Evolutionary conservation across 2,113 vertebrate genomes (phyloP).

Genomic region (Bothrops jararaca): DNA sequence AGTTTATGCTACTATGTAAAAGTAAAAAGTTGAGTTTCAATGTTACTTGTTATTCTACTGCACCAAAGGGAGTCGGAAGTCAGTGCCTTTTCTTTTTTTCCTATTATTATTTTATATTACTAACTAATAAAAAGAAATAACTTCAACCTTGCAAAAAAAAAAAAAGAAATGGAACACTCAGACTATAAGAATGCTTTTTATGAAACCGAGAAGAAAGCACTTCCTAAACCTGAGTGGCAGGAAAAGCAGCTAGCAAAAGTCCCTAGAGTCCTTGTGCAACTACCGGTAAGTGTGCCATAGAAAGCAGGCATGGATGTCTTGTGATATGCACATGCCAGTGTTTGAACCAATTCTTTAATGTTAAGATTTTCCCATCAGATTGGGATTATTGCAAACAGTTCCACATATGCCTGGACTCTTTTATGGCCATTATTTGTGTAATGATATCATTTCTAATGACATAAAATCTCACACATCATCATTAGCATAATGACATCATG

Average conservation of each 20-base stretch:
- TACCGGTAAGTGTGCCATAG: neutral
- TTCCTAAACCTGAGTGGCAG: neutral
- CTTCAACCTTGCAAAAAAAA: too few relatives aligned
- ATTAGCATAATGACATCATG: neutral
- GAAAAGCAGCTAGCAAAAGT: neutral
- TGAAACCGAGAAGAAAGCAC: neutral
- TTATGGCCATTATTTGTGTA: neutral
- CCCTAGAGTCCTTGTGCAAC: neutral
- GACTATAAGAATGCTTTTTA: neutral
- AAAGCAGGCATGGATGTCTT: neutral
- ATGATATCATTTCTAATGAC: neutral
- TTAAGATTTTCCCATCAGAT: neutral
- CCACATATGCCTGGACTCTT: neutral
- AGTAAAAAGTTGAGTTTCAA: too few relatives aligned
- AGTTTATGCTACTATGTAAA: too few relatives aligned
- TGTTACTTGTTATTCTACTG: too few relatives aligned
- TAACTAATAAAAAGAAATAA: too few relatives aligned
- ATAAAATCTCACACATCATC: neutral
- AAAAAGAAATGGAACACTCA: neutral
- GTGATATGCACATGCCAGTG: neutral
- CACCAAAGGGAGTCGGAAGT: too few relatives aligned
- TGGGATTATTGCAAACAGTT: neutral
- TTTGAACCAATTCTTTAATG: neutral
- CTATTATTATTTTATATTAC: too few relatives aligned
- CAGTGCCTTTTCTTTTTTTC: too few relatives aligned